Conservation (phyloP, 2,113 vertebrate species). For the Chrysochloris asiatica region DNA sequence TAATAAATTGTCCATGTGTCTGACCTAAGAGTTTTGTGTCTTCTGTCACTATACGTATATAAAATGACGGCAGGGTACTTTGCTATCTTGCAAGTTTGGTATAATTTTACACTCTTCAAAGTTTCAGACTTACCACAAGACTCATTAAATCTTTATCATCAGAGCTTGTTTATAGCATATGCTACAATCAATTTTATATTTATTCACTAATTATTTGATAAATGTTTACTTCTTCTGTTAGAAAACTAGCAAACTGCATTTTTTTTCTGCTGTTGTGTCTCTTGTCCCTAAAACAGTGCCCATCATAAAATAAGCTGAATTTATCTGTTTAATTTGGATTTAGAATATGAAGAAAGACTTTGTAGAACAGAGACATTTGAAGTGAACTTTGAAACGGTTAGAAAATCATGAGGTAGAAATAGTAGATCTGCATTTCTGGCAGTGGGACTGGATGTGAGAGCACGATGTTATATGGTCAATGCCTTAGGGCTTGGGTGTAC, state of each 20-base stretch:
- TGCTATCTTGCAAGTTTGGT: not conserved
- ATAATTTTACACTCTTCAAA: not conserved
- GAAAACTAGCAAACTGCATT: not conserved
- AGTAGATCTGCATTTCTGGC: not conserved
- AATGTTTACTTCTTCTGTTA: not conserved
- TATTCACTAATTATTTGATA: not conserved
- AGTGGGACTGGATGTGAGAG: not conserved
- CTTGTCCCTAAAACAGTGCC: not conserved
- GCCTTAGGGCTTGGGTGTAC: not conserved
- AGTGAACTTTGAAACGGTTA: not conserved
- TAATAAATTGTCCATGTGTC: not conserved
- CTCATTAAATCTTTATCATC: not conserved
- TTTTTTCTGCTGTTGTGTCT: not conserved
- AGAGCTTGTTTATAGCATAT: not conserved
- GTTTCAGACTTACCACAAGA: not conserved
- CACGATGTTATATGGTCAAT: not conserved
- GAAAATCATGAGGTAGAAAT: not conserved
- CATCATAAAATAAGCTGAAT: not conserved
- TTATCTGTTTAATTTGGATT: slow-evolving; percentile 29
- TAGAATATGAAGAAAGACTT: not conserved
- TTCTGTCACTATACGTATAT: not conserved
- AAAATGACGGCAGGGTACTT: not conserved
- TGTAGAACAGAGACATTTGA: not conserved
- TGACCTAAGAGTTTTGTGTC: not conserved
- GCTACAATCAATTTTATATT: not conserved